Evolutionary conservation across 2,113 vertebrate species (phyloP).

Genomic region (Pseudopipra pipra): DNA sequence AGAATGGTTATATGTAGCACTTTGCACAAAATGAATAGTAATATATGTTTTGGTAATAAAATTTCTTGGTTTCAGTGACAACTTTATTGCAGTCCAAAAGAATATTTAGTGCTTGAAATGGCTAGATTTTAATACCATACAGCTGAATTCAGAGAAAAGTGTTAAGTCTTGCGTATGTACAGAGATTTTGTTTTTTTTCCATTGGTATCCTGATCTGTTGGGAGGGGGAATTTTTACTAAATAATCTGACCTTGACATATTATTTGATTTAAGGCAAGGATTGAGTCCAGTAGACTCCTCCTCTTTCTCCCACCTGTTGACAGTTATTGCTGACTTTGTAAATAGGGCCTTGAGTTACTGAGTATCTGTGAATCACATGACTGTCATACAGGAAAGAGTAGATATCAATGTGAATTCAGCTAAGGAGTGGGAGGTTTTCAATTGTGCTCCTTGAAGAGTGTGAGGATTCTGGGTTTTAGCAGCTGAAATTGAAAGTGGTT

Average conservation of each 20-base stretch:
- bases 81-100: neutral
- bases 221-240: neutral
- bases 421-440: constrained; percentile 1
- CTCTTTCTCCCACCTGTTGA: neutral
- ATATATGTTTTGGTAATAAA: neutral
- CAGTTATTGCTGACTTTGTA: neutral
- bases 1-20: neutral
- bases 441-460: neutral
- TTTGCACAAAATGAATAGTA: neutral
- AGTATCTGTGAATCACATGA: neutral
- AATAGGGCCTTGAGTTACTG: neutral
- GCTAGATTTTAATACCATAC: neutral
- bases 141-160: neutral
- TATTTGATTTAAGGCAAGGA: neutral
- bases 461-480: neutral
- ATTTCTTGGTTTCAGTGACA: neutral
- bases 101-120: neutral
- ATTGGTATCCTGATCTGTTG: neutral
- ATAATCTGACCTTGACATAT: neutral
- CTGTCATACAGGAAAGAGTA: neutral
- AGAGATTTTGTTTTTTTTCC: neutral
- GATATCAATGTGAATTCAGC: neutral
- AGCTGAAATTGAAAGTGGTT: neutral
- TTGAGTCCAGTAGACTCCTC: neutral
- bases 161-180: neutral